A percentile compares a stretch with the other conserved stretches of the same genome.
phyloP scores from a whole-genome alignment of 2,888 invertebrate genomes.

The Lasioglossum calceatum region DNA sequence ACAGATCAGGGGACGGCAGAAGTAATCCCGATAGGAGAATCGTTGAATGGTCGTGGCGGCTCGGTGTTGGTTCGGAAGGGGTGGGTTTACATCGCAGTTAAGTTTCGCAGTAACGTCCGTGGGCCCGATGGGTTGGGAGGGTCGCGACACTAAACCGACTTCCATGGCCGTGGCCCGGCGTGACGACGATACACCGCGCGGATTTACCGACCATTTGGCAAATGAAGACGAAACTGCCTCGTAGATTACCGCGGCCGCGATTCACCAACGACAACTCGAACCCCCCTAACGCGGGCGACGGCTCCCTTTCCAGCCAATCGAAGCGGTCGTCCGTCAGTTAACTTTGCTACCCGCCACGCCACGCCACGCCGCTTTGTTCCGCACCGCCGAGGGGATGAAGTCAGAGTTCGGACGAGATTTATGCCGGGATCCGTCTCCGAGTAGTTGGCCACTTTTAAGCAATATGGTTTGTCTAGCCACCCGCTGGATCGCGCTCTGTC shows the following conservation, averaged over 20 bases:
- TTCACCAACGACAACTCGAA: constrained; percentile 52
- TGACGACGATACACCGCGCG: constrained; percentile 51
- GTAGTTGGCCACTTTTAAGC: constrained; percentile 12
- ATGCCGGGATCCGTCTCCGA: background rate
- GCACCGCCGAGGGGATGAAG: background rate
- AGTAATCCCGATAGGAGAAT: constrained; percentile 61
- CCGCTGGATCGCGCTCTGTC: background rate
- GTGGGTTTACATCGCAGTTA: constrained; percentile 77
- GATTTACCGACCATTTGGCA: constrained; percentile 78
- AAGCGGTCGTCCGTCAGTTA: constrained; percentile 23
- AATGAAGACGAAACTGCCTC: constrained; percentile 78
- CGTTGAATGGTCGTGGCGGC: constrained; percentile 62
- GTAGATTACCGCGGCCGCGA: constrained; percentile 70
- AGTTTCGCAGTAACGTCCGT: constrained; percentile 70
- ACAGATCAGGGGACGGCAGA: constrained; percentile 54
- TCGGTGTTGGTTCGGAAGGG: constrained; percentile 67
- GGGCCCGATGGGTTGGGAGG: constrained; percentile 11
- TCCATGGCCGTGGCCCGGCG: constrained; percentile 60
- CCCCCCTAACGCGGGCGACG: constrained; percentile 23
- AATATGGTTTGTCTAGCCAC: background rate
- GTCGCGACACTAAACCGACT: constrained; percentile 62
- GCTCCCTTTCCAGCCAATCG: constrained; percentile 34
- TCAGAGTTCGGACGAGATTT: constrained; percentile 15
- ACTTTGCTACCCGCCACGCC: constrained; percentile 6
- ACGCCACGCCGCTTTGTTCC: constrained; percentile 8